phyloP scores from a whole-genome alignment of 2,797 vertebrate genomes.

The Myioborus melanocephalus region DNA sequence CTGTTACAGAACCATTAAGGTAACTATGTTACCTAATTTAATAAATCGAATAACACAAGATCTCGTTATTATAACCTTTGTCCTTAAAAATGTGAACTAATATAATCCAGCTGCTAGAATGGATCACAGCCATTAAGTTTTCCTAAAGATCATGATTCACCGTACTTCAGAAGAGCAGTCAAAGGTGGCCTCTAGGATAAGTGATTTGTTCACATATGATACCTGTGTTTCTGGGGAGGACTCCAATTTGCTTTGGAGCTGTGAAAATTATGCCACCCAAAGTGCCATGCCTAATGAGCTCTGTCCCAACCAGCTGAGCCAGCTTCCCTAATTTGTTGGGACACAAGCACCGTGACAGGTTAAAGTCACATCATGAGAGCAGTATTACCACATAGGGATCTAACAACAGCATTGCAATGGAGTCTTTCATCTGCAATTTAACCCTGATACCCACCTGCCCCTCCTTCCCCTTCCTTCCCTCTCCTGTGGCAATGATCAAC shows the following conservation, averaged over 20 bases:
- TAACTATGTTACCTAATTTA: conserved; percentile 33
- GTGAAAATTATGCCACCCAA: conserved; percentile 5
- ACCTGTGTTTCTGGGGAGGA: conserved; percentile 17
- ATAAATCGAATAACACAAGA: not conserved
- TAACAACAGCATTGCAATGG: not conserved
- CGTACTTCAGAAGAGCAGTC: not conserved
- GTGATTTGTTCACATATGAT: not conserved
- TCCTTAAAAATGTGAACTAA: conserved; percentile 59
- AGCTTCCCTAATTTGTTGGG: not conserved
- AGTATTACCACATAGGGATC: not conserved
- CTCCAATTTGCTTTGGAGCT: conserved; percentile 2
- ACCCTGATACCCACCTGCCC: not conserved
- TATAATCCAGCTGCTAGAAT: conserved; percentile 27
- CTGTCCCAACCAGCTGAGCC: conserved; percentile 39
- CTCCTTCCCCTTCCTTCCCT: not conserved
- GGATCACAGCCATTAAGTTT: conserved; percentile 18
- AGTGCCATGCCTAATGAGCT: not conserved
- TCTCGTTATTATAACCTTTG: conserved; percentile 48
- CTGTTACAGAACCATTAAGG: conserved; percentile 12
- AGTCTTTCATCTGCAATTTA: not conserved
- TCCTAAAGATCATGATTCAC: conserved; percentile 52
- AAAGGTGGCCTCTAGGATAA: conserved; percentile 14
- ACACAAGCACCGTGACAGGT: not conserved
- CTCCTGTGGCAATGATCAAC: not conserved
- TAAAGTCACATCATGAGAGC: not conserved